Evolutionary conservation across 2,888 invertebrate genomes (phyloP).

Genomic region (Trichopoda pennipes): DNA sequence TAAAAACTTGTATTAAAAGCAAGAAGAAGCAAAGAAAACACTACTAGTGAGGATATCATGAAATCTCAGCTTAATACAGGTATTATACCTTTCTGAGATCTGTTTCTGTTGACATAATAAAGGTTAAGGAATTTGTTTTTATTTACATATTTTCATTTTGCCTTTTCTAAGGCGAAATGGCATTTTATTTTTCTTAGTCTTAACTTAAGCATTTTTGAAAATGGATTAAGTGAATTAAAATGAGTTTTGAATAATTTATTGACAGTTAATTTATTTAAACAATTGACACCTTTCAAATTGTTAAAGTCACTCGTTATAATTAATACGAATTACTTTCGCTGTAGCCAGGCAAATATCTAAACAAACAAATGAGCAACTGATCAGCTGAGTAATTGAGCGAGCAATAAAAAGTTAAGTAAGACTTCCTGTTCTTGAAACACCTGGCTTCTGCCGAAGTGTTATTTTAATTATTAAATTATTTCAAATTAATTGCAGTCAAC

Average conservation of each 20-base stretch:
- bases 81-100: too few relatives aligned
- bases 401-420: slow-evolving; percentile 25
- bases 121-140: too few relatives aligned
- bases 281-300: slow-evolving; percentile 40
- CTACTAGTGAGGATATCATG: too few relatives aligned
- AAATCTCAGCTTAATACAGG: too few relatives aligned
- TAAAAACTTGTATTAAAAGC: too few relatives aligned
- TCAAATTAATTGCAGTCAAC: slow-evolving; percentile 27
- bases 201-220: not conserved
- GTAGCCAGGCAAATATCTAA: slow-evolving; percentile 14
- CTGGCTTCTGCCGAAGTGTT: slow-evolving; percentile 20
- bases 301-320: slow-evolving; percentile 12
- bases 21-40: too few relatives aligned
- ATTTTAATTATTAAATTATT: not conserved
- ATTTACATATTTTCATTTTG: too few relatives aligned
- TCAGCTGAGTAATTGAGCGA: not conserved
- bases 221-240: not conserved
- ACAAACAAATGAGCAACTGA: not conserved
- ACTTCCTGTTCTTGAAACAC: slow-evolving; percentile 64
- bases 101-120: too few relatives aligned
- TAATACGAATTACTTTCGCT: slow-evolving; percentile 60
- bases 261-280: slow-evolving; percentile 6
- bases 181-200: too few relatives aligned
- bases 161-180: too few relatives aligned
- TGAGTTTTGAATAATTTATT: slow-evolving; percentile 13